Conservation (phyloP, 2,888 invertebrate genomes). For the Amaurobius ferox region DNA sequence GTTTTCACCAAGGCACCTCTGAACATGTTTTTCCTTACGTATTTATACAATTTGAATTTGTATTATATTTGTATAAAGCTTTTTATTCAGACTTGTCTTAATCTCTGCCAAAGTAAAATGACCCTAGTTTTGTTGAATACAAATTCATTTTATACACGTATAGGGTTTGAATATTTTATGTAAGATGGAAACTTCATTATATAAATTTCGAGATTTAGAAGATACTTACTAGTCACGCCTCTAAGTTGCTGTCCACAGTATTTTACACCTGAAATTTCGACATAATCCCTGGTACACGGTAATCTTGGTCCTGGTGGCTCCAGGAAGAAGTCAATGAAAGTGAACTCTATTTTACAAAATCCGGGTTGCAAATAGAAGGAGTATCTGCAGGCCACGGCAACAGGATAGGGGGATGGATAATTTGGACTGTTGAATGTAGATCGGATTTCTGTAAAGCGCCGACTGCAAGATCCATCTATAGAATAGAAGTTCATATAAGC, state of each 20-base stretch:
- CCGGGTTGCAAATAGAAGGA: slow-evolving; percentile 73
- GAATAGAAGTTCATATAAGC: no score
- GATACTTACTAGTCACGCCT: slow-evolving; percentile 74
- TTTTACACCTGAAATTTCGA: slow-evolving; percentile 73
- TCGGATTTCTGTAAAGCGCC: slow-evolving; percentile 73
- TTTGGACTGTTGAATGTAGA: slow-evolving; percentile 73
- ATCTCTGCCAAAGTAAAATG: no score
- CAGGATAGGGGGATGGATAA: slow-evolving; percentile 74
- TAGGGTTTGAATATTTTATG: no score
- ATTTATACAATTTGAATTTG: no score
- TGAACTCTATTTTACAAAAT: slow-evolving; percentile 74
- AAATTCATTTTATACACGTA: no score
- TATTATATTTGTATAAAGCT: no score
- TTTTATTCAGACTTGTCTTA: no score
- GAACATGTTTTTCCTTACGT: no score
- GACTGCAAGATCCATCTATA: slow-evolving; percentile 62
- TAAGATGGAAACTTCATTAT: no score
- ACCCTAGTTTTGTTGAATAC: no score
- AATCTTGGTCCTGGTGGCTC: slow-evolving; percentile 60
- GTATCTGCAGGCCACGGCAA: slow-evolving; percentile 74
- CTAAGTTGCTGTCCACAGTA: slow-evolving; percentile 75
- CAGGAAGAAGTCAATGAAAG: slow-evolving; percentile 74
- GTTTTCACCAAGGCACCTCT: no score
- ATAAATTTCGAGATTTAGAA: no score
- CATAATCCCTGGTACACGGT: slow-evolving; percentile 74